Conservation (phyloP, 2,888 invertebrate species). For the Rhaphigaster nebulosa region DNA sequence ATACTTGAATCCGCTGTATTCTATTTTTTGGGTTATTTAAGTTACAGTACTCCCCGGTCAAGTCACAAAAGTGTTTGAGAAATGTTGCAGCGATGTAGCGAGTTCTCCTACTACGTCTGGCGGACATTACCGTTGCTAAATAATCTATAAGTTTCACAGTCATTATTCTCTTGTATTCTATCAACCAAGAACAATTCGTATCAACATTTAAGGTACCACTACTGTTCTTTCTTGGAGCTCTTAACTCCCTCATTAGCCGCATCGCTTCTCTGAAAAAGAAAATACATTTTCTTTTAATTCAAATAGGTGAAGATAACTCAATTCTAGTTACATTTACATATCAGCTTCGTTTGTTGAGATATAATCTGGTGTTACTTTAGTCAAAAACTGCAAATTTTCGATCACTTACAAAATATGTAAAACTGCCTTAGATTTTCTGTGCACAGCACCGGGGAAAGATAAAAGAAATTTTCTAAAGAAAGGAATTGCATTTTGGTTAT, state of each 20-base stretch:
- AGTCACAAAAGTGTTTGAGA: slow-evolving; percentile 62
- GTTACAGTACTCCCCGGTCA: slow-evolving; percentile 63
- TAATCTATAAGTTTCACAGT: slow-evolving; percentile 62
- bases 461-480: too few species aligned
- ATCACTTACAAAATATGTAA: too few species aligned
- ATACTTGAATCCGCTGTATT: slow-evolving; percentile 63
- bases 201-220: not conserved
- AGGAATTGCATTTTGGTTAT: too few species aligned
- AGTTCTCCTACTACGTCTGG: slow-evolving; percentile 61
- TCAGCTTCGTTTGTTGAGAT: not conserved
- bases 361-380: not conserved
- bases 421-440: too few species aligned
- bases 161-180: slow-evolving; percentile 62
- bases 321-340: not conserved
- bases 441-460: too few species aligned
- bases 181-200: slow-evolving; percentile 62
- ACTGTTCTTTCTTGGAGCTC: not conserved
- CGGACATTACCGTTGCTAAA: slow-evolving; percentile 62
- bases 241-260: slow-evolving; percentile 45
- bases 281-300: not conserved
- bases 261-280: slow-evolving; percentile 57
- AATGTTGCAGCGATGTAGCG: slow-evolving; percentile 62
- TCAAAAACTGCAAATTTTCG: not conserved
- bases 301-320: not conserved
- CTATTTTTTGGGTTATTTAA: slow-evolving; percentile 62